Percentiles rank a stretch among this genome's conserved stretches.
Conservation (phyloP, 2,797 vertebrate genomes). For the Pangasius larnaudii region DNA sequence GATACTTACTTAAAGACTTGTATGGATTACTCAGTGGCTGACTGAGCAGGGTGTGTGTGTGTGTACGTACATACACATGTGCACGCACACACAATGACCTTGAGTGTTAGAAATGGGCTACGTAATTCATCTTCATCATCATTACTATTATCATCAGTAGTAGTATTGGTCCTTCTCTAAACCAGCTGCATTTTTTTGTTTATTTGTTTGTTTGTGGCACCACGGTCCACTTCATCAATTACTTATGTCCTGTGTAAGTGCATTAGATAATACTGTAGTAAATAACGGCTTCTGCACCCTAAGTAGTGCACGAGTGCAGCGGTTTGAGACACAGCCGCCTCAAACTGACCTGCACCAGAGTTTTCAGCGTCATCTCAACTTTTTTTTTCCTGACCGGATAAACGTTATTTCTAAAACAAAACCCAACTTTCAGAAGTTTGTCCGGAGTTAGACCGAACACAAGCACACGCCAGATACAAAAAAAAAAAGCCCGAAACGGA, state of each 20-base stretch:
- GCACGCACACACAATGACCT: background rate
- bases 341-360: background rate
- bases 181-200: background rate
- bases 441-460: background rate
- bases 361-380: background rate
- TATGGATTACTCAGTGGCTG: background rate
- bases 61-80: background rate
- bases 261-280: background rate
- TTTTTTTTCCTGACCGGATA: background rate
- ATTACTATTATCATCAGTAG: background rate
- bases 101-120: background rate
- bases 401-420: background rate
- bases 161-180: background rate
- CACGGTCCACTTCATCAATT: background rate
- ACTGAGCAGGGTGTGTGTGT: background rate
- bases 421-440: background rate
- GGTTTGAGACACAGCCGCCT: constrained; percentile 3
- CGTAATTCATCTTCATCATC: background rate
- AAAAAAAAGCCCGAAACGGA: background rate
- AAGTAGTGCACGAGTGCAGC: background rate
- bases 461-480: background rate
- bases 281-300: background rate
- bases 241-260: background rate
- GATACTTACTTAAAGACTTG: background rate
- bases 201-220: background rate